Conservation (phyloP, 2,797 vertebrate species). For the Erethizon dorsatum region DNA sequence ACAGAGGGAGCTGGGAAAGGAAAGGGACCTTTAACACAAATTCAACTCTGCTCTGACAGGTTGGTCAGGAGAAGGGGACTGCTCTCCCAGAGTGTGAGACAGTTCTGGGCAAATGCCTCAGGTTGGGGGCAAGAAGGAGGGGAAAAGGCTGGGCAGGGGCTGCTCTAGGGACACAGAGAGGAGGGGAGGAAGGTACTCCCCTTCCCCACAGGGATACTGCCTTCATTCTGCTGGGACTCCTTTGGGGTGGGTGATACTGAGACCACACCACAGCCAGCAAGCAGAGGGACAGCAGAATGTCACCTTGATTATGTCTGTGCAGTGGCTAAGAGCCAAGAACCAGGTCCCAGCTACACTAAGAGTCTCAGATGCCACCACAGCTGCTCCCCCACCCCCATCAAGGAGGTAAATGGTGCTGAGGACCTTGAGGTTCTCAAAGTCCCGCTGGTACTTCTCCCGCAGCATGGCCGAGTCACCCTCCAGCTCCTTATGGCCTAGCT, state of each 20-base stretch:
- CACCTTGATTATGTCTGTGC: background rate
- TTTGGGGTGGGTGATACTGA: background rate
- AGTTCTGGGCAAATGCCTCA: background rate
- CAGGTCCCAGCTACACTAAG: fast-evolving
- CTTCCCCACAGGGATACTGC: background rate
- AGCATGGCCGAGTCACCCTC: slow-evolving; percentile 93
- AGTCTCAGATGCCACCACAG: fast-evolving
- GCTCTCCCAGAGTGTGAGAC: background rate
- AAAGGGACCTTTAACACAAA: background rate
- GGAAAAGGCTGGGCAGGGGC: background rate
- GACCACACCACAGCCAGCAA: background rate
- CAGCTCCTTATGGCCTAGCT: slow-evolving; percentile 95
- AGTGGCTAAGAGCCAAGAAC: background rate
- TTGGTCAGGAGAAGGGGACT: background rate
- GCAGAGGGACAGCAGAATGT: background rate
- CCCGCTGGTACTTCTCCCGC: slow-evolving; percentile 98
- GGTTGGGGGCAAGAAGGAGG: background rate
- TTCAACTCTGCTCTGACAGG: background rate
- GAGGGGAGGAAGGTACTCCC: background rate
- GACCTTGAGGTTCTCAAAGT: slow-evolving; percentile 99
- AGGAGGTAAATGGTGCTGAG: slow-evolving; percentile 60
- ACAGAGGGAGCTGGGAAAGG: background rate
- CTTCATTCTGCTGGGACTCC: background rate
- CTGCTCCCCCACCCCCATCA: background rate
- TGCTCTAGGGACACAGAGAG: slow-evolving; percentile 8